phyloP scores from a whole-genome alignment of 2,113 vertebrate species.

The Thymallus thymallus region DNA sequence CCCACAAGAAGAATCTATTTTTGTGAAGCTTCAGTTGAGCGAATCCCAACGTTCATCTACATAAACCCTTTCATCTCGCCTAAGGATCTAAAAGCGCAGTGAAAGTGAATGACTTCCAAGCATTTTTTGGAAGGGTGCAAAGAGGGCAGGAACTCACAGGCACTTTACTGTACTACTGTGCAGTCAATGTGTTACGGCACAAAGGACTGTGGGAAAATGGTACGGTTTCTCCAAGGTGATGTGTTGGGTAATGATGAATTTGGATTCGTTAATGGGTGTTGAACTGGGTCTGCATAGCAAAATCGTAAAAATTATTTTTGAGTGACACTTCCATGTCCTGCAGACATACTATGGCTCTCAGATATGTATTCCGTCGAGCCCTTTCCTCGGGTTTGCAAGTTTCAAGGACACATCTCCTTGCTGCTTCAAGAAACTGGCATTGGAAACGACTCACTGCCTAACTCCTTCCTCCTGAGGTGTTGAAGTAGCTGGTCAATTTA shows the following conservation, averaged over 20 bases:
- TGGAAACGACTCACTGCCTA: background rate
- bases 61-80: constrained; percentile 8
- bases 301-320: too few species aligned
- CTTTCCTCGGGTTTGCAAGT: background rate
- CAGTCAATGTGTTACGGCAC: background rate
- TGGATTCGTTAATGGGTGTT: too few species aligned
- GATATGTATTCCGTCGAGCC: background rate
- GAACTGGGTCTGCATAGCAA: too few species aligned
- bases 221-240: too few species aligned
- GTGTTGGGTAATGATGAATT: too few species aligned
- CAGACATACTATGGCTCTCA: background rate
- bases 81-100: constrained; percentile 11
- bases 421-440: background rate
- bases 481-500: background rate
- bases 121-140: background rate
- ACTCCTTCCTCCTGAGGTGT: background rate
- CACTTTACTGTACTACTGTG: background rate
- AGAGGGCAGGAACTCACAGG: background rate
- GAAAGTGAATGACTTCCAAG: constrained; percentile 18
- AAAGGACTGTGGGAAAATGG: background rate
- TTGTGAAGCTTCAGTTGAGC: constrained; percentile 4
- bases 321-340: too few species aligned
- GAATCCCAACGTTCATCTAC: constrained; percentile 16
- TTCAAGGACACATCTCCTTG: background rate
- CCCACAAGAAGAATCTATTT: too few species aligned